Percentiles rank a stretch among this genome's conserved stretches.
phyloP scores from a whole-genome alignment of 2,113 vertebrate species.

The Diglossa brunneiventris region DNA sequence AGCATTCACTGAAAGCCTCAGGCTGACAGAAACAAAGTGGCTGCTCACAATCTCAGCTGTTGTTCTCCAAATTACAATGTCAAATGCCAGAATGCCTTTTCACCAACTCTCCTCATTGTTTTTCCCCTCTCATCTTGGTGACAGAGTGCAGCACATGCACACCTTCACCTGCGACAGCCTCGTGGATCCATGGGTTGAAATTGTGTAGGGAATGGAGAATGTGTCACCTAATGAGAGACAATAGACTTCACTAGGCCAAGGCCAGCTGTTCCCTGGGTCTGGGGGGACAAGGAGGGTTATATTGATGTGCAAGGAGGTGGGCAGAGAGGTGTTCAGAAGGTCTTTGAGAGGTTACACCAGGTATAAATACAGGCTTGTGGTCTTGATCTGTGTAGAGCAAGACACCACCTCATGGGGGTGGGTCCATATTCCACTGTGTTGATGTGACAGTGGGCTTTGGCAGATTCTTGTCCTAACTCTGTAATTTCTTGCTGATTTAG shows the following conservation, averaged over 20 bases:
- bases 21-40: neutral
- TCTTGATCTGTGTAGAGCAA: neutral
- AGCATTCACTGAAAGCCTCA: neutral
- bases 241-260: neutral
- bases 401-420: accelerated
- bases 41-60: neutral
- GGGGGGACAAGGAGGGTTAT: neutral
- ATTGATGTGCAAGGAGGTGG: neutral
- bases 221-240: neutral
- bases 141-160: neutral
- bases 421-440: too few species aligned
- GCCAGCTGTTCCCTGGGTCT: neutral
- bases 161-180: neutral
- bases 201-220: neutral
- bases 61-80: neutral
- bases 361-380: neutral
- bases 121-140: neutral
- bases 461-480: neutral
- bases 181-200: neutral
- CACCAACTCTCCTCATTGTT: neutral
- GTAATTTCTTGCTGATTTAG: neutral
- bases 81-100: neutral
- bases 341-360: neutral
- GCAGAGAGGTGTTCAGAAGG: neutral
- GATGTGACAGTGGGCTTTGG: neutral